Percentiles rank a stretch among this genome's conserved stretches.
phyloP scores from a whole-genome alignment of 2,888 invertebrate species.

The Hypselothyrea guttata region DNA sequence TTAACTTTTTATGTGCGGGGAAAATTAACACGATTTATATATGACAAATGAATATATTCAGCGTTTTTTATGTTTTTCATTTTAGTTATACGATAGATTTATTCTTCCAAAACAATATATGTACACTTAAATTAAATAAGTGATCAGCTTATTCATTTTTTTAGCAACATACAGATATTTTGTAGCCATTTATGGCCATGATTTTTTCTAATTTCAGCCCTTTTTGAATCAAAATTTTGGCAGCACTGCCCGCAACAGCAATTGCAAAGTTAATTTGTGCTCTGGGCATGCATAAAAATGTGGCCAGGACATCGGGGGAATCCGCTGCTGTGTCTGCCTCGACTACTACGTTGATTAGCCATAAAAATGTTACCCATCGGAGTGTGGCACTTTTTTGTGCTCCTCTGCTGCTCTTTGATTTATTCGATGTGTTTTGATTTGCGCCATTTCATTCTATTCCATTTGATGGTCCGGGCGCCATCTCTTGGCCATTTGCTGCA shows the following conservation, averaged over 20 bases:
- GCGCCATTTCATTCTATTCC: conserved; percentile 71
- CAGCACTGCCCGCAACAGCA: conserved; percentile 13
- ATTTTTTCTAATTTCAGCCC: no score
- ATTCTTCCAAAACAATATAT: no score
- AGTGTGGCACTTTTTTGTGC: conserved; percentile 3
- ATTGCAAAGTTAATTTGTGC: conserved; percentile 71
- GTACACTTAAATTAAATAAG: no score
- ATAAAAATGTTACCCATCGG: conserved; percentile 47
- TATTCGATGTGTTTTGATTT: conserved; percentile 73
- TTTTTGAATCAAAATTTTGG: no score
- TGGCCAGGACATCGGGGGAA: conserved; percentile 35
- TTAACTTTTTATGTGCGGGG: no score
- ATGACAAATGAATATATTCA: no score
- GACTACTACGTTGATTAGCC: conserved; percentile 66
- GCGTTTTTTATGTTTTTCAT: no score
- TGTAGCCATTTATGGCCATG: no score
- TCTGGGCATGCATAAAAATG: conserved; percentile 62
- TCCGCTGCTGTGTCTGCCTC: conserved; percentile 31
- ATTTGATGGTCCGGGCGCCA: conserved; percentile 53
- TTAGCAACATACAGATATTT: no score
- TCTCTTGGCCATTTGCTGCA: conserved; percentile 55
- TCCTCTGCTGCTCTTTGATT: conserved; percentile 60
- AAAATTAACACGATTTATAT: no score
- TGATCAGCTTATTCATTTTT: no score
- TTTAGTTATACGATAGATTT: no score